Evolutionary conservation across 1,140 invertebrate species (phyloP).

Genomic region (Euglossa dilemma): DNA sequence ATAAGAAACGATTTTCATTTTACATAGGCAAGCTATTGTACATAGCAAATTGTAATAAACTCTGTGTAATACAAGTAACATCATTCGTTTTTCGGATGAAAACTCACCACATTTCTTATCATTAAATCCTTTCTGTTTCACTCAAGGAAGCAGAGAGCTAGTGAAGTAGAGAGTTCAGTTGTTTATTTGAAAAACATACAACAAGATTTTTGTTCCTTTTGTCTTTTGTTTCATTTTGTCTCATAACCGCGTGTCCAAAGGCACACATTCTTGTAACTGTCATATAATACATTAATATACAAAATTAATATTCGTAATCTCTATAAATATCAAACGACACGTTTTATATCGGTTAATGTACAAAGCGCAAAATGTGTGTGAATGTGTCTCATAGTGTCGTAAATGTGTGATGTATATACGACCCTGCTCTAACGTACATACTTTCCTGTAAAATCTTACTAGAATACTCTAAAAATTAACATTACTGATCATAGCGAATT

Average conservation of each 20-base stretch:
- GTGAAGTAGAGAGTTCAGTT: conserved; percentile 57
- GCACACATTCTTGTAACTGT: conserved; percentile 77
- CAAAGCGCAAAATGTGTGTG: conserved; percentile 67
- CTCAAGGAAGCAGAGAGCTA: conserved; percentile 35
- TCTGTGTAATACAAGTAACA: conserved; percentile 67
- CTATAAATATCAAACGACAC: conserved; percentile 73
- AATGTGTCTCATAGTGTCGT: conserved; percentile 48
- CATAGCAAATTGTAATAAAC: conserved; percentile 68
- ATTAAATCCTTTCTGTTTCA: conserved; percentile 12
- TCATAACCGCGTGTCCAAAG: conserved; percentile 77
- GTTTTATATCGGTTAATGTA: conserved; percentile 72
- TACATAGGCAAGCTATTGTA: conserved; percentile 67
- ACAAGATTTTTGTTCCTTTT: conserved; percentile 71
- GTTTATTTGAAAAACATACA: conserved; percentile 81
- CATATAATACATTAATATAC: conserved; percentile 78
- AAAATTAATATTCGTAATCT: conserved; percentile 77
- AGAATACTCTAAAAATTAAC: conserved; percentile 1
- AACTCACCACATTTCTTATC: conserved; percentile 10
- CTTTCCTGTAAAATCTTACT: conserved; percentile 23
- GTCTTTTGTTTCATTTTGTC: conserved; percentile 38
- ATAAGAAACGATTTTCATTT: conserved; percentile 60
- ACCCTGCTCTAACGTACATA: conserved; percentile 44
- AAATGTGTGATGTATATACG: conserved; percentile 44
- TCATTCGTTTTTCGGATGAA: conserved; percentile 16
- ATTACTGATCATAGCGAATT: background rate